Base-by-base conservation (phyloP, 2,797 vertebrate genomes). In the Eospalax fontanierii region DNA sequence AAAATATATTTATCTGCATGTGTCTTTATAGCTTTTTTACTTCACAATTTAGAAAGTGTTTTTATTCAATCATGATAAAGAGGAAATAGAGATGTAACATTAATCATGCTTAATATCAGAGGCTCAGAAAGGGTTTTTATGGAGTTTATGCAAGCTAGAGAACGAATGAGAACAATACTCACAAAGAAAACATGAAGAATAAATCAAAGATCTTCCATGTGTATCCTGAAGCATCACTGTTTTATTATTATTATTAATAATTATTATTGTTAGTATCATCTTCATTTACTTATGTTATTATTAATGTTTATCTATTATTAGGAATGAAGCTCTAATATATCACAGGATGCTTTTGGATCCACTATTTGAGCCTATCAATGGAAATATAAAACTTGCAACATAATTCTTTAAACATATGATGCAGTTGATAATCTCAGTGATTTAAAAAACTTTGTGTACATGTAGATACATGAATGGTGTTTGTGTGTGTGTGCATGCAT, bases 71-170 rank as follows among this genome's bases (percentile, higher is more conserved):
- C 10, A 35, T 76, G 28, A 75, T 19, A 61, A 63, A 71, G 8
- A 90, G n/a, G 7, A 83, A 87, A 83, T 63, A 54, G 57, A 61
- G 50, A 74, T 24, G 12, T 75, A 54, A 26, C 88, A 35, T 59
- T 35, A 84, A 35, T 87, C 87, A 40, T 79, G 94, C 38, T 96
- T 75, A 93, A 88, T 12, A 43, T 33, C 3, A 68, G 63, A 90
- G 46, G 9, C 22, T 95, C 7, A 66, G 63, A 3, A 82, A 82
- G 40, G 16, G 16, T 24, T 50, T 93, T 81, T 83, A 33, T 68
- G 24, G 24, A 38, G 43, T n/a, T 86, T 2, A 35, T 46, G 26
- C 43, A 22, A 83, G 26, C 24, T 79, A 33, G 54, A 87, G 68
- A 87, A 87, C 80, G 50, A 21, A 80, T 73, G 59, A 95, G 24